Evolutionary conservation across 2,113 vertebrate species (phyloP), one percentile per base, ranked within the genome.

Genomic region (Passer montanus): DNA sequence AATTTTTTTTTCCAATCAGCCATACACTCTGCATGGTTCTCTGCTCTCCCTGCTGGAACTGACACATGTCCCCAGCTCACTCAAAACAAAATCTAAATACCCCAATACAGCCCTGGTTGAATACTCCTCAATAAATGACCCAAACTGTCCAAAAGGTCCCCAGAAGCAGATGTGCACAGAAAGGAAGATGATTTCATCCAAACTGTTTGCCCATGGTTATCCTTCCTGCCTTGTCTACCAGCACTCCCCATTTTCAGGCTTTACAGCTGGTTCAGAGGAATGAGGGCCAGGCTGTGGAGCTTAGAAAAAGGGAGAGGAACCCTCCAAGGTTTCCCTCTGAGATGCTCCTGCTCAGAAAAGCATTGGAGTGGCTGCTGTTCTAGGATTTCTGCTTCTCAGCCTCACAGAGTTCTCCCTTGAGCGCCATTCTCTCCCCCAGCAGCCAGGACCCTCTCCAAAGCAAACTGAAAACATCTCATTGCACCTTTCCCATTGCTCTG

Each of bases 401-500:
- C 76, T 58, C 62, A 6, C 37, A 60, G 27, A n/a, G 20, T 0
- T 56, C 21, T 80, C 68, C 60, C 59, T 24, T 2, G 46, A 81
- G 59, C 74, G 30, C 21, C 15, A 1, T 19, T 68, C 49, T 53
- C 26, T 68, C 41, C 77, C 30, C 6, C 1, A 26, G 30, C 35
- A 87, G 47, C 7, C 67, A 53, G 46, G 5, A 92, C 63, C 55
- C 28, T 60, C 47, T 56, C 37, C 82, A 19, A 9, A 73, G 44
- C 62, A 39, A 49, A 15, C 3, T 20, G 59, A 1, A 3, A 31
- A n/a, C 39, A 8, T 21, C 64, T 52, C 33, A 9, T 3, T 5
- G 5, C 11, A 1, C 55, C 46, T 64, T 41, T 63, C 78, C 78
- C 41, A 24, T 0, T 0, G 46, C 85, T 2, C 1, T 6, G 4